Conservation (phyloP, 1,140 invertebrate species). For the Trichonephila inaurata region DNA sequence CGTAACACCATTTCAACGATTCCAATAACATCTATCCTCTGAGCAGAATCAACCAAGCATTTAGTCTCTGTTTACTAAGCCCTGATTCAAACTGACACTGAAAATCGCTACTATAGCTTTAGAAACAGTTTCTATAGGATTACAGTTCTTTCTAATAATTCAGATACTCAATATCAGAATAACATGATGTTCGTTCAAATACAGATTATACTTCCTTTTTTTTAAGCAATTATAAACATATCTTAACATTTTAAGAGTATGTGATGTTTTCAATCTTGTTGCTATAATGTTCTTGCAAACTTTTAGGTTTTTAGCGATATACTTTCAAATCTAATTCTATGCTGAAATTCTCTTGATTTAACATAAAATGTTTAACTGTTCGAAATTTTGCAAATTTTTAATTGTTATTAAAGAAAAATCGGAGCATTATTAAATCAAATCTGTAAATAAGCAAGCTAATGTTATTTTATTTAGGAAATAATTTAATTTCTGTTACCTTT, state of each 20-base stretch:
- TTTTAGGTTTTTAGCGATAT: no score
- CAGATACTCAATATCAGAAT: background rate
- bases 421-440: background rate
- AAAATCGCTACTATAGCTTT: background rate
- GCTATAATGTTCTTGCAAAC: no score
- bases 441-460: background rate
- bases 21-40: constrained; percentile 19
- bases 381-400: background rate
- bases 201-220: background rate
- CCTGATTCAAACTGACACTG: background rate
- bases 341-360: background rate
- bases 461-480: background rate
- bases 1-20: background rate
- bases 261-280: background rate
- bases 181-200: background rate
- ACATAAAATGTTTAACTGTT: background rate
- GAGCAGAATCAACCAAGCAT: background rate
- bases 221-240: background rate
- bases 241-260: background rate
- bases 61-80: background rate
- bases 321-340: background rate
- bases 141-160: background rate
- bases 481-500: no score
- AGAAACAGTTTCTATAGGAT: background rate
- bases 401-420: background rate